Evolutionary conservation across 30 jellyfish, hydroid and myxozoan genomes (phyloP).

Genomic region (Mastigias papua): DNA sequence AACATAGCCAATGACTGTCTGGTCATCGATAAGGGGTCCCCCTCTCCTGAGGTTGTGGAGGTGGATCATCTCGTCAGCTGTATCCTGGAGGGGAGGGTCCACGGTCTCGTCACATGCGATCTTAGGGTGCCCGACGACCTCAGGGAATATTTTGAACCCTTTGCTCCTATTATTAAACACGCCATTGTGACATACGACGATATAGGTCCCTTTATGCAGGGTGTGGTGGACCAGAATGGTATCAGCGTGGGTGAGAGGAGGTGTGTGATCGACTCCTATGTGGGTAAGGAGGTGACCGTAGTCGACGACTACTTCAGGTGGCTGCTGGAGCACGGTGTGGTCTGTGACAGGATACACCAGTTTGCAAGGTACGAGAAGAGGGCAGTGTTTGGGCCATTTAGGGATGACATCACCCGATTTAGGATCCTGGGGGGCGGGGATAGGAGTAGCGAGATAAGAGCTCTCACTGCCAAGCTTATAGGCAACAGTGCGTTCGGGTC

Average conservation of each 20-base stretch:
- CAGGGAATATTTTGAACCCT: not conserved
- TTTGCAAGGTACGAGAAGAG: not conserved
- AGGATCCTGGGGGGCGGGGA: not conserved
- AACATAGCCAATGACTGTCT: not conserved
- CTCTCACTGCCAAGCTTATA: not conserved
- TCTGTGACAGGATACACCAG: not conserved
- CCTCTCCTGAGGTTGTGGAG: not conserved
- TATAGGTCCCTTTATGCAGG: not conserved
- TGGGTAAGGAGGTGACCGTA: not conserved
- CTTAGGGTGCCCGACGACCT: not conserved
- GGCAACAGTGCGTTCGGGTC: slow-evolving; percentile 16
- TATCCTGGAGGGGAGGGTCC: not conserved
- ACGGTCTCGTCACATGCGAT: not conserved
- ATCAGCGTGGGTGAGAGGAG: not conserved
- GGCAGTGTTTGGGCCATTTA: not conserved
- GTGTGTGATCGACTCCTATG: not conserved
- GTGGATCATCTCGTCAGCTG: not conserved
- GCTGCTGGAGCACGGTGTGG: not conserved
- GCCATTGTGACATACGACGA: not conserved
- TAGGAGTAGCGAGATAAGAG: not conserved
- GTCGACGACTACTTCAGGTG: not conserved
- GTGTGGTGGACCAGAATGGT: not conserved
- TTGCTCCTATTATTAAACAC: not conserved
- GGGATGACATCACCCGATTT: not conserved
- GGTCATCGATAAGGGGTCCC: too few species aligned